phyloP scores from a whole-genome alignment of 2,797 vertebrate genomes.

The Sylvia borin region DNA sequence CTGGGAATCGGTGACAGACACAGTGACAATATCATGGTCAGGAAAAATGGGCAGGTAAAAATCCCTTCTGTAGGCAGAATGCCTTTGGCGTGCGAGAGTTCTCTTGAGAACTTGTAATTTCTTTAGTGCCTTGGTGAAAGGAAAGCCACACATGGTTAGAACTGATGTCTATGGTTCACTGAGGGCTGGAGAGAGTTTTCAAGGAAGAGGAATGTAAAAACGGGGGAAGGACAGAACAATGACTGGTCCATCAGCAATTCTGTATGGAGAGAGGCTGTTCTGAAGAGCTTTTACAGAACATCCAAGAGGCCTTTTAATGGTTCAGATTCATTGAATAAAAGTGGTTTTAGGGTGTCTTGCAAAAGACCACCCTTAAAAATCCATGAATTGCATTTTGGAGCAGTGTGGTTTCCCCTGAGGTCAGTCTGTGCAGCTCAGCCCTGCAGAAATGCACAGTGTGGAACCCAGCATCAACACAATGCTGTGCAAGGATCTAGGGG shows the following conservation, averaged over 20 bases:
- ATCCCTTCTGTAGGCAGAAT: background rate
- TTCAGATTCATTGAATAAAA: background rate
- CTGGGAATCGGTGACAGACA: slow-evolving; percentile 97
- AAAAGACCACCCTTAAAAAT: background rate
- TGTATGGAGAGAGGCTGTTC: background rate
- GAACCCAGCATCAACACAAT: background rate
- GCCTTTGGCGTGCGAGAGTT: background rate
- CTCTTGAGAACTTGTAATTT: background rate
- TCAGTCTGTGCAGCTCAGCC: background rate
- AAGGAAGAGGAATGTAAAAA: background rate
- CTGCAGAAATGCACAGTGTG: background rate
- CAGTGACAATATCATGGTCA: slow-evolving; percentile 99
- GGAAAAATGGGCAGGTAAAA: slow-evolving; percentile 95
- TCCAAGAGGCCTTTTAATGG: background rate
- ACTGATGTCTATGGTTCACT: background rate
- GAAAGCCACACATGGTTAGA: background rate
- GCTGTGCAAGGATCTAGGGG: background rate
- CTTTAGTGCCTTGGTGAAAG: background rate
- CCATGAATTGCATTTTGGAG: background rate
- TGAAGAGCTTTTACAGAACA: background rate
- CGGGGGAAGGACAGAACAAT: background rate
- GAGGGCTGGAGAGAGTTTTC: background rate
- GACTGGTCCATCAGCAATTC: background rate
- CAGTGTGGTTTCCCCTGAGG: background rate
- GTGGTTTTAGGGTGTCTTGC: background rate